Percentiles rank a stretch among this genome's conserved stretches.
Conservation (phyloP, 2,113 vertebrate genomes). For the Callipepla californica region DNA sequence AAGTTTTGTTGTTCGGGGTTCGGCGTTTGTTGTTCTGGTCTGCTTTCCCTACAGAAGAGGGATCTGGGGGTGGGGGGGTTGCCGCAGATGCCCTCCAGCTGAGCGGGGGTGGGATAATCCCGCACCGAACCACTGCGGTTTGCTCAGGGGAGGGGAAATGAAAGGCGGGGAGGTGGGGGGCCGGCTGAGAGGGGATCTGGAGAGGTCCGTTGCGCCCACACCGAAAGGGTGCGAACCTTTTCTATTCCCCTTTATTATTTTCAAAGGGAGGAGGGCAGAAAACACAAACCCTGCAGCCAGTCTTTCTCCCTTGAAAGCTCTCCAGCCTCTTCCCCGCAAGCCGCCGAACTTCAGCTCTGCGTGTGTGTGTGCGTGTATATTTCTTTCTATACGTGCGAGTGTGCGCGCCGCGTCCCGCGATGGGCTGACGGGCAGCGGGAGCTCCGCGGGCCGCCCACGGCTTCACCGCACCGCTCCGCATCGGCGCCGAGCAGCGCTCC, state of each 20-base stretch:
- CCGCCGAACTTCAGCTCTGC: not conserved
- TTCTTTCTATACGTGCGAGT: not conserved
- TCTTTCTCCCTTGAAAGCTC: slow-evolving; percentile 15
- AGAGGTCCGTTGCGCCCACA: slow-evolving; percentile 60
- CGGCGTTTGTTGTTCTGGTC: not conserved
- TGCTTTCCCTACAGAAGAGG: not conserved
- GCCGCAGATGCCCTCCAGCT: not conserved
- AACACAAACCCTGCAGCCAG: slow-evolving; percentile 6
- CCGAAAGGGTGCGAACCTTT: slow-evolving; percentile 66
- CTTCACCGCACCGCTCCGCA: not conserved
- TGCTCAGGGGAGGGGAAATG: slow-evolving; percentile 49
- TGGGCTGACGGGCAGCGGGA: slow-evolving; percentile 31
- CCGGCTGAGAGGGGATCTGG: slow-evolving; percentile 76
- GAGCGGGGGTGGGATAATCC: slow-evolving; percentile 33
- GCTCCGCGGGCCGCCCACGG: slow-evolving; percentile 1
- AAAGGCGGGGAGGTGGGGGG: slow-evolving; percentile 11
- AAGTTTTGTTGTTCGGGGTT: not conserved
- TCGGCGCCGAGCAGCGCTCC: not conserved
- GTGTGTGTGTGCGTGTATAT: not conserved
- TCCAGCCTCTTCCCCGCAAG: not conserved
- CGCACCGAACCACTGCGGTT: slow-evolving; percentile 79
- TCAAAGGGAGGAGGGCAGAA: not conserved
- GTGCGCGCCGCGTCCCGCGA: not conserved
- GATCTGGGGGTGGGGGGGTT: not conserved
- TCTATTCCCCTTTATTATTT: slow-evolving; percentile 11